Base-by-base conservation (phyloP, 2,797 vertebrate species). In the Darevskia mixta region DNA sequence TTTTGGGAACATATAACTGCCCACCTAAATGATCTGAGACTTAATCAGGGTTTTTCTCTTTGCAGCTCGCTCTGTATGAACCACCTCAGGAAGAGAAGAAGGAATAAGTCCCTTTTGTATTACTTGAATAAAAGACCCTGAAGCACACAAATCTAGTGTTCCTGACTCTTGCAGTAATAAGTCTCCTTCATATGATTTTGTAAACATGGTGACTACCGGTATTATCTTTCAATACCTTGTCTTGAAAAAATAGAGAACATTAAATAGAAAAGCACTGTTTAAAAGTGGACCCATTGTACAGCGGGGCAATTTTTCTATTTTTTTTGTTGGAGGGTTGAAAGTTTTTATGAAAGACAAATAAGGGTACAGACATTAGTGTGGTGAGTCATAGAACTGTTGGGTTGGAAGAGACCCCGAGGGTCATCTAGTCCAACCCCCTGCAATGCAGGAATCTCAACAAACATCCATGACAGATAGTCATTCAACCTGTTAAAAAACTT, bases 11-110 rank as follows among this genome's bases (percentile, higher is more conserved):
- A 7, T 4, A 10, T 49, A 43, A 8, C 15, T 45, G 29, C 1
- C n/a, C 32, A 35, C 11, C 27, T 4, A 67, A 9, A 2, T 1
- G 2, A 7, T 11, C 61, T 45, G 72, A 67, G 49, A n/a, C 3
- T 41, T 85, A 80, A 85, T 11, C 4, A 3, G 58, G 4, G 4
- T 4, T 23, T 27, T 89, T 92, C 92, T 92, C 94, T 95, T 95
- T 94, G 55, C 97, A 99, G 99, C 97, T 99, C 96, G 96, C 97
- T 97, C 98, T 98, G 93, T 98, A 98, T 89, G 98, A 99, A 96
- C 96, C 97, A 20, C 93, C 96, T 75, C 94, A 96, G 91, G 98
- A 98, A 2, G 98, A 98, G 88, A 97, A 97, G 94, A 95, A 96
- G 55, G 97, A 98, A 94, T 98, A 97, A 86, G 89, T 94, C 88